Base-by-base conservation (phyloP, 1,140 invertebrate genomes). In the Sycobia sp. region DNA sequence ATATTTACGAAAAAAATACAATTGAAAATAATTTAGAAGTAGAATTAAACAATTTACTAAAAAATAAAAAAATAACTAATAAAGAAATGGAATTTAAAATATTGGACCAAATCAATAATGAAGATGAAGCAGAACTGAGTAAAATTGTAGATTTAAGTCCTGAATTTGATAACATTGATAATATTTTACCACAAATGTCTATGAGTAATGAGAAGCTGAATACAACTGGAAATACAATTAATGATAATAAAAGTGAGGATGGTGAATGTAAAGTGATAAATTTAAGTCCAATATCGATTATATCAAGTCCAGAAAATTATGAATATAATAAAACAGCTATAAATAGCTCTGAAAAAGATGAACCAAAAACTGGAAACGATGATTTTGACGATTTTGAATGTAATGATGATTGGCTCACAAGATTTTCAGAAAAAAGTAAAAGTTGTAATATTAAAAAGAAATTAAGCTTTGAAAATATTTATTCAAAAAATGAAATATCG, bases 301-400 rank as follows among this genome's bases (percentile, higher is more conserved):
- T 23, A 20, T 68, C 71, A 13, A 72, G 66, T 18, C 57, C 69
- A 43, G 71, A 71, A 29, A 18, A 32, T 29, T 16, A 25, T 11
- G 29, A 58, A 22, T 25, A 38, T 34, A 55, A 70, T 25, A 38
- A 39, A 11, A 39, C 7, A 11, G 7, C 36, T 39, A 9, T 39
- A 10, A n/a, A 39, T 4, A 14, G 14, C 14, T 14, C 9, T 39
- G 4, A 4, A 10, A 39, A 14, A 39, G 14, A 39, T 39, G 14
- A 10, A 10, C 7, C 7, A 13, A 16, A 67, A 47, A 62, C 55
- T 13, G 20, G 62, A 41, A 54, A 44, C n/a, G 62, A 44, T 20
- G 43, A 29, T 10, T 56, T n/a, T 39, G 41, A 49, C 61, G 65
- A 46, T 58, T 38, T 29, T 67, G 46, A 44, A 9, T 32, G 34